Percentiles rank a stretch among this genome's conserved stretches.
phyloP scores from a whole-genome alignment of 2,113 vertebrate genomes.

The Columbina picui region DNA sequence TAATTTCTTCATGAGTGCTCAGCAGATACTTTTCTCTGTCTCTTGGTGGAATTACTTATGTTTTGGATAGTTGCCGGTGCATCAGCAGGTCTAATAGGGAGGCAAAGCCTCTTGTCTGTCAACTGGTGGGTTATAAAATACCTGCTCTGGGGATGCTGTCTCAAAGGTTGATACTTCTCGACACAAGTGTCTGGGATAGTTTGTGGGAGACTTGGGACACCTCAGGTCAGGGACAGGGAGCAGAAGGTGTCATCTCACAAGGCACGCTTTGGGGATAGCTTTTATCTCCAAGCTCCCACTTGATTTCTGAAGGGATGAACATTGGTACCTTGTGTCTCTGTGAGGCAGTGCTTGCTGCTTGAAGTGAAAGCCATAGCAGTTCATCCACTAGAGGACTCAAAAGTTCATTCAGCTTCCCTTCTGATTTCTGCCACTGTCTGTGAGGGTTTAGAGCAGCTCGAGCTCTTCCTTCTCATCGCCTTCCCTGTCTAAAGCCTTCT shows the following conservation, averaged over 20 bases:
- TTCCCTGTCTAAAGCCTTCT: not conserved
- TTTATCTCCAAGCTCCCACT: not conserved
- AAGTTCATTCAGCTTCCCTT: not conserved
- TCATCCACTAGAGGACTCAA: not conserved
- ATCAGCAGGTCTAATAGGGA: not conserved
- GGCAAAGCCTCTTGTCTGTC: not conserved
- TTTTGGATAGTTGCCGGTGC: not conserved
- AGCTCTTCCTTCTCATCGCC: not conserved
- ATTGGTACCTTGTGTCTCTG: too few relatives aligned
- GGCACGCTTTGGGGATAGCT: not conserved
- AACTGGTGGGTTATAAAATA: not conserved
- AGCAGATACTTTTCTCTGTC: not conserved
- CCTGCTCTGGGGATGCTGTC: fast-evolving
- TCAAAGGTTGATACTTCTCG: fast-evolving
- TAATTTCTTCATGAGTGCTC: not conserved
- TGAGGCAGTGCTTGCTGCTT: not conserved
- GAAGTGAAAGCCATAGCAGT: not conserved
- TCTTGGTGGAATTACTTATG: not conserved
- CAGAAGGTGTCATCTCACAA: not conserved
- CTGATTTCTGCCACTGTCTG: not conserved
- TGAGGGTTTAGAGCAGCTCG: not conserved
- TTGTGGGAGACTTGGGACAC: not conserved
- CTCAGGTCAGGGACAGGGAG: not conserved
- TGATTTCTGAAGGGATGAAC: not conserved
- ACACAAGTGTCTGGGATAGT: too few relatives aligned